Base-by-base conservation (phyloP, 2,888 invertebrate species). In the Chirona hameri region DNA sequence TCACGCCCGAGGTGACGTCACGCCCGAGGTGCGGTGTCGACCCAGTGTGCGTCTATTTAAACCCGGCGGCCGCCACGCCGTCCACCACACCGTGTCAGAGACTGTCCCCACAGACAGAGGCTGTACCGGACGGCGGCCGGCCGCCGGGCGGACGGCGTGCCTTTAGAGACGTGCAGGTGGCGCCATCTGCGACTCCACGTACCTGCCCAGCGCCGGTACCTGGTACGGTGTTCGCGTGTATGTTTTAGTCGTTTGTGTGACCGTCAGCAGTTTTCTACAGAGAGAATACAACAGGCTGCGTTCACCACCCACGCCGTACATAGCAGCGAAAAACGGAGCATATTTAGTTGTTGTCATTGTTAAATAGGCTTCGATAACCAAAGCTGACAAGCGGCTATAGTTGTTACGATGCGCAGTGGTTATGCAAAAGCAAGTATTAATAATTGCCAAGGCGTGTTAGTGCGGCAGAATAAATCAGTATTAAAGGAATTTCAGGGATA, bases 191-290 rank as follows among this genome's bases (percentile, higher is more conserved):
- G 82, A 29, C 81, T 29, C 39, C 39, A 55, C 57, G 55, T 69
- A 57, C 39, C 79, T 81, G 82, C 81, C 72, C 60, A 79, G 72
- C 65, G 39, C 60, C 76, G 81, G 80, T 29, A 60, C 60, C 80
- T 52, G 52, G 18, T 52, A 52, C 55, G 31, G 52, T 31, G 69
- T n/a, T 72, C 79, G 48, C 5, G 79, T 52, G 52, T 80, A 80
- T 12, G 79, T 80, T 52, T 80, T 80, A 18, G 79, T 80, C 18
- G 79, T 80, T 27, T 80, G 79, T 7, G 79, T 80, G 14, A 80
- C 79, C 14, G 79, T 80, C 79, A 80, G 52, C 27, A 80, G 79
- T 52, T 80, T 80, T 80, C 79, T 80, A 76, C 46, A 39, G 76
- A 46, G 39, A 46, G 46, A 76, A 46, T 31, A 31, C 69, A 31